Conservation (phyloP, 2,888 invertebrate species). For the Diachrysia chrysitis region DNA sequence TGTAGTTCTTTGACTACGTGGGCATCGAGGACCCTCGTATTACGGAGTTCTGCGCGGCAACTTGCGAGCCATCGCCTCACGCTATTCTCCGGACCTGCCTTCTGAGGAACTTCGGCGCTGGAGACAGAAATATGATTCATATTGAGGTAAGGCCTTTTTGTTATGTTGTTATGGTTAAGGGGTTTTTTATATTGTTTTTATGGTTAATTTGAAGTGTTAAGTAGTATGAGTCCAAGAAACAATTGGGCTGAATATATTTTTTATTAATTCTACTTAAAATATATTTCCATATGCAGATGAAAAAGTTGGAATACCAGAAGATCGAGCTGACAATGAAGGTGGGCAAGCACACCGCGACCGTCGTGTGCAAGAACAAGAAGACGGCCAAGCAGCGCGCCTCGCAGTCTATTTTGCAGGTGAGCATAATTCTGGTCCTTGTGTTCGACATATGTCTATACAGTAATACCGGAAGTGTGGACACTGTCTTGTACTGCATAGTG, state of each 20-base stretch:
- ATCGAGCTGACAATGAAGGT: constrained; percentile 98
- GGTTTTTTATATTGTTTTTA: no score
- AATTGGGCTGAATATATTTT: not conserved
- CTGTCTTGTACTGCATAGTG: no score
- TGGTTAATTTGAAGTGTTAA: no score
- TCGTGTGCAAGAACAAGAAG: constrained; percentile 98
- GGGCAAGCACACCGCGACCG: constrained; percentile 96
- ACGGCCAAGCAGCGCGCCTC: constrained; percentile 99
- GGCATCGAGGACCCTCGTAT: constrained; percentile 98
- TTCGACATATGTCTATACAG: no score
- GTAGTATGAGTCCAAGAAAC: no score
- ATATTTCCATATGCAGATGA: constrained; percentile 79
- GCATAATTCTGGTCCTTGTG: not conserved
- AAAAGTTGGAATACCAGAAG: constrained; percentile 96
- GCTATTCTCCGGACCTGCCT: constrained; percentile 97
- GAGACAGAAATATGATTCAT: constrained; percentile 94
- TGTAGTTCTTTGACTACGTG: constrained; percentile 96
- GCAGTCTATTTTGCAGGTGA: constrained; percentile 96
- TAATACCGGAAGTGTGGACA: no score
- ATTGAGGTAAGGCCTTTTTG: constrained; percentile 90
- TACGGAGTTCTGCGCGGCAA: constrained; percentile 98
- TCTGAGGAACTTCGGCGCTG: constrained; percentile 97
- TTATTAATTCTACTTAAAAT: no score
- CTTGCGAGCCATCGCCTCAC: constrained; percentile 98
- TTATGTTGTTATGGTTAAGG: no score